phyloP scores from a whole-genome alignment of 2,888 invertebrate species.

The Drosophila suboccidentalis region DNA sequence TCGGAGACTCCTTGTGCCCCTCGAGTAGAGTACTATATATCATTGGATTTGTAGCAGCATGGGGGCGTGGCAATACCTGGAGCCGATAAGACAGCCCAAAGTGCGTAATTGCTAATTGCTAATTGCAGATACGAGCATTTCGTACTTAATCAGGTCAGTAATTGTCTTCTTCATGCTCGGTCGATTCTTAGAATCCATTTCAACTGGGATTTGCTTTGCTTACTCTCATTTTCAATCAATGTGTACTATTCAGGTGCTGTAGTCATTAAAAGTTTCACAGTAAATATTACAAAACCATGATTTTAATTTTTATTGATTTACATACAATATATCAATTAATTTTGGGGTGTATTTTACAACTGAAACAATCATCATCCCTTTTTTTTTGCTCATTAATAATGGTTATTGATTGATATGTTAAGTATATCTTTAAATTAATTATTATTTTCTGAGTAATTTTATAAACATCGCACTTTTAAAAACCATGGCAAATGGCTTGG shows the following conservation, averaged over 20 bases:
- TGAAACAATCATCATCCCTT: too few species aligned
- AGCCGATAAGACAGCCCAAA: neutral
- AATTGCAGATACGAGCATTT: constrained; percentile 8
- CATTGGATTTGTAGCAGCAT: neutral
- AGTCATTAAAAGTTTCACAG: too few species aligned
- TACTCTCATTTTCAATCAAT: neutral
- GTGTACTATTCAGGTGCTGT: too few species aligned
- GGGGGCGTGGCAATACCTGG: neutral
- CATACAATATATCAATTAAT: too few species aligned
- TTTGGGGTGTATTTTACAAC: too few species aligned
- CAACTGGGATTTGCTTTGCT: neutral
- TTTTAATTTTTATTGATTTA: too few species aligned
- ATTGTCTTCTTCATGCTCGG: neutral
- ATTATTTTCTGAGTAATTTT: too few species aligned
- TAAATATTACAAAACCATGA: too few species aligned
- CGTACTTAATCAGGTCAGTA: neutral
- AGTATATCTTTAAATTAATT: neutral
- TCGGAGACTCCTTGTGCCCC: neutral
- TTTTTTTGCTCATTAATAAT: too few species aligned
- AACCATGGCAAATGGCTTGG: too few species aligned
- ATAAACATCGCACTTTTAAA: too few species aligned
- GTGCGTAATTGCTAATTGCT: constrained; percentile 20
- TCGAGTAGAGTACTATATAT: neutral
- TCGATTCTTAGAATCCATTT: neutral
- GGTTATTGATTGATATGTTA: too few species aligned